These are phyloP conservation scores for Tyria jacobaeae DNA, from an alignment of 2,888 invertebrate genomes.

Conservation along the genomic window DNA sequence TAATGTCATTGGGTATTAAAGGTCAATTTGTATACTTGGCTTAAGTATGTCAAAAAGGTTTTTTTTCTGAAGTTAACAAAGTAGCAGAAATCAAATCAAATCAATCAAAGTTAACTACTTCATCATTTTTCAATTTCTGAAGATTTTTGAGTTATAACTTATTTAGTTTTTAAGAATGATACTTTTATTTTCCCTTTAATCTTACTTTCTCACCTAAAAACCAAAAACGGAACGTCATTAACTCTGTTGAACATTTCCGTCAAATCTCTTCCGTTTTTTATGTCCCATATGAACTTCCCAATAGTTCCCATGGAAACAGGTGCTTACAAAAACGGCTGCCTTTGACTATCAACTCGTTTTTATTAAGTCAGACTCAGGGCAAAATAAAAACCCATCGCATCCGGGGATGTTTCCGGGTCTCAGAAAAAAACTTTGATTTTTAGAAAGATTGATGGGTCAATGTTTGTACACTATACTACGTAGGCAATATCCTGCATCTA, in stretches of 20 bases:
- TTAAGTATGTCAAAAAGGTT: too few species aligned
- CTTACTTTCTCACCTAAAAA: constrained; percentile 11
- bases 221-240: constrained; percentile 24
- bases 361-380: constrained; percentile 53
- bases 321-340: constrained; percentile 75
- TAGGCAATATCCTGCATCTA: constrained; percentile 52
- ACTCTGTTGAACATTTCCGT: constrained; percentile 33
- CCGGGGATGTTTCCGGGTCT: constrained; percentile 81
- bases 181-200: constrained; percentile 10
- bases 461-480: constrained; percentile 65
- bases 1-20: too few species aligned
- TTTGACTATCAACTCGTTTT: constrained; percentile 77
- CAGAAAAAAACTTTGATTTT: constrained; percentile 57
- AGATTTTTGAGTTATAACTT: too few species aligned
- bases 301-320: constrained; percentile 74
- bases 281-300: constrained; percentile 56
- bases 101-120: not conserved
- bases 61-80: too few species aligned
- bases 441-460: constrained; percentile 67
- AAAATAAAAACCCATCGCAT: constrained; percentile 66
- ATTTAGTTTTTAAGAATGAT: not conserved
- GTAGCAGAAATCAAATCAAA: not conserved
- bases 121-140: too few species aligned
- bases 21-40: too few species aligned
- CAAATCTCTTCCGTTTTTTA: constrained; percentile 66